Percentiles rank a stretch among this genome's conserved stretches.
These are phyloP conservation scores for Drosophila lacertosa DNA, from an alignment of 1,140 invertebrate species.

Conservation along the genomic window DNA sequence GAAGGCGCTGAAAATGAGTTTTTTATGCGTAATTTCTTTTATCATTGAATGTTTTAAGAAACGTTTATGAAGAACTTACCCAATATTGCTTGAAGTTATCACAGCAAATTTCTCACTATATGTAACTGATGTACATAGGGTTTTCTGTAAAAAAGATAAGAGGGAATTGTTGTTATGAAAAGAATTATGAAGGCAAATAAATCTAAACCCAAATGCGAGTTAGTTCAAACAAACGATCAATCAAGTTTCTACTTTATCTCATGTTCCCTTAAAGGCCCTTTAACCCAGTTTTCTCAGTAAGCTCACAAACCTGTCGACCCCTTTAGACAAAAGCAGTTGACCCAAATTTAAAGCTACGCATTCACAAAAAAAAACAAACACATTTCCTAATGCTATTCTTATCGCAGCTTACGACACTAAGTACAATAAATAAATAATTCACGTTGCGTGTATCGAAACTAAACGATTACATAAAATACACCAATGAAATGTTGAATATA, in stretches of 20 bases:
- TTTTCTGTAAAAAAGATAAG: slow-evolving; percentile 52
- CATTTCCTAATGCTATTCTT: slow-evolving; percentile 10
- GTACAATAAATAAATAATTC: slow-evolving; percentile 8
- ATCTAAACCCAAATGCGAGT: too few relatives aligned
- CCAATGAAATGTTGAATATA: slow-evolving; percentile 12
- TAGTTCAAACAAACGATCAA: slow-evolving; percentile 22
- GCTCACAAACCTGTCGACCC: background rate
- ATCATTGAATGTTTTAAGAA: background rate
- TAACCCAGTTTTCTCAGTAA: slow-evolving; percentile 15
- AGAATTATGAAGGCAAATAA: too few relatives aligned
- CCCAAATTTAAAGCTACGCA: slow-evolving; percentile 13
- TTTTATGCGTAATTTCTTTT: background rate
- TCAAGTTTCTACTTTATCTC: slow-evolving; percentile 3
- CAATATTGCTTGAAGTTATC: slow-evolving; percentile 2
- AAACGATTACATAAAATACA: slow-evolving; percentile 20
- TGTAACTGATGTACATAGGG: slow-evolving; percentile 39
- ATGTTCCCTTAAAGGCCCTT: background rate
- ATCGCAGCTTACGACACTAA: slow-evolving; percentile 17
- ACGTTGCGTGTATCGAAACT: slow-evolving; percentile 28
- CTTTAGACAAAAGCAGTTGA: slow-evolving; percentile 2
- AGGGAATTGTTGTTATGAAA: background rate
- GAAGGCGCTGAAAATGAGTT: background rate
- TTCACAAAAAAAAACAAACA: slow-evolving; percentile 2
- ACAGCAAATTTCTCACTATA: slow-evolving; percentile 52
- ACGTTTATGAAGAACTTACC: slow-evolving; percentile 43